These are phyloP conservation scores for Brachyistius frenatus DNA, from an alignment of 2,113 vertebrate genomes.

Conservation along the genomic window DNA sequence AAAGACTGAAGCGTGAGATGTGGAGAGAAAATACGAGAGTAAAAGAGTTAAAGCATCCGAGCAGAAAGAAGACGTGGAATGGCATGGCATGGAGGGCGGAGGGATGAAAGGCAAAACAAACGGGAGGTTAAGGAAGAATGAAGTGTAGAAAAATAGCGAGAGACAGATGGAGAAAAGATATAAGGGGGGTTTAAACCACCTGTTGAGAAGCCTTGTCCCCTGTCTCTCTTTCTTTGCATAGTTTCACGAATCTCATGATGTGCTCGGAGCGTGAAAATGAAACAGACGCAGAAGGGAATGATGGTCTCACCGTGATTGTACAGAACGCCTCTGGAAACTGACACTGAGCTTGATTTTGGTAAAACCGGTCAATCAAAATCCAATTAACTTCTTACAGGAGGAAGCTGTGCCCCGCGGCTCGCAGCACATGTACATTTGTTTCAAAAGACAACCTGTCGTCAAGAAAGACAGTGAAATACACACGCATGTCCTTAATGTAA, in stretches of 20 bases:
- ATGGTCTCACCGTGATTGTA: not conserved
- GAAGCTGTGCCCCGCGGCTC: slow-evolving; percentile 25
- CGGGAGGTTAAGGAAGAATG: slow-evolving; percentile 13
- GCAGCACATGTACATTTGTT: not conserved
- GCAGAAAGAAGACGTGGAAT: not conserved
- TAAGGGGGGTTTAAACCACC: slow-evolving; percentile 24
- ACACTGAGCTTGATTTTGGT: not conserved
- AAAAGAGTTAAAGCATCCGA: not conserved
- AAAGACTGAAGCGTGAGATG: not conserved
- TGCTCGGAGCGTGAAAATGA: slow-evolving; percentile 19
- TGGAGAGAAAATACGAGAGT: not conserved
- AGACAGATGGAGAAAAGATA: slow-evolving; percentile 27
- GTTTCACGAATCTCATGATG: slow-evolving; percentile 20
- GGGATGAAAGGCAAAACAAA: not conserved
- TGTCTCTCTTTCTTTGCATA: slow-evolving; percentile 19
- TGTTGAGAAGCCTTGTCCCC: slow-evolving; percentile 5
- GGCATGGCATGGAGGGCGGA: not conserved
- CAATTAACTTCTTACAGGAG: not conserved
- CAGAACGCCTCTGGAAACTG: not conserved
- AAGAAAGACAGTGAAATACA: not conserved
- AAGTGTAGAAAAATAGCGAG: slow-evolving; percentile 17
- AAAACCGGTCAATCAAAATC: not conserved
- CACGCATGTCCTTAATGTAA: too few species aligned
- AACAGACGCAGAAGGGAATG: not conserved
- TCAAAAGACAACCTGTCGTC: not conserved